Evolutionary conservation across 2,113 vertebrate species (phyloP).

Genomic region (Lycaon pictus): DNA sequence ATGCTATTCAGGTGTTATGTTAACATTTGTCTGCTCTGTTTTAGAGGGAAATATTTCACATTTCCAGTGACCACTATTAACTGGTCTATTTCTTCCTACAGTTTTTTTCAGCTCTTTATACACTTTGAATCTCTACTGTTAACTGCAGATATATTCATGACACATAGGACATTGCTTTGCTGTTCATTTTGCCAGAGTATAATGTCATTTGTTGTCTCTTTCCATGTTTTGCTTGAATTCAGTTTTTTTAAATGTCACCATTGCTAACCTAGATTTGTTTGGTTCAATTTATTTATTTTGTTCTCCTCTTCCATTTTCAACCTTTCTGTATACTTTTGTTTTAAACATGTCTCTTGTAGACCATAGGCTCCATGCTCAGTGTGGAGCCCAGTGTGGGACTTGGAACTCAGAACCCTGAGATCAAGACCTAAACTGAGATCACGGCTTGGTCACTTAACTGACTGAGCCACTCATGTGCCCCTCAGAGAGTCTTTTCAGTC

Average conservation of each 20-base stretch:
- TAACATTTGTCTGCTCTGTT: not conserved
- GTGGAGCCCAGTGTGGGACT: not conserved
- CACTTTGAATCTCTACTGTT: not conserved
- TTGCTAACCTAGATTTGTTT: not conserved
- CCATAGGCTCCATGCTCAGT: not conserved
- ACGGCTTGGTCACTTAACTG: not conserved
- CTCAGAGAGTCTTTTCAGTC: not conserved
- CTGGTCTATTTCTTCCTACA: not conserved
- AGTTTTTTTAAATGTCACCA: not conserved
- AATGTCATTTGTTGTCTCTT: not conserved
- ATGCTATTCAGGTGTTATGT: not conserved
- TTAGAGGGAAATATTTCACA: not conserved
- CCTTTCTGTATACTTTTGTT: not conserved
- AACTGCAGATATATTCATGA: not conserved
- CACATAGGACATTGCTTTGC: not conserved
- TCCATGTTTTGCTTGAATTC: not conserved
- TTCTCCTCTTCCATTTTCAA: not conserved
- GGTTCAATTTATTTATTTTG: not conserved
- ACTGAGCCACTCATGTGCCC: not conserved
- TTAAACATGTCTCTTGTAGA: constrained; percentile 23
- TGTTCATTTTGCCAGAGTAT: not conserved
- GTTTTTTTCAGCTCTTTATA: not conserved
- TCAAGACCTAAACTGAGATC: not conserved
- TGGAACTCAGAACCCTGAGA: not conserved
- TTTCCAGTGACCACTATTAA: not conserved